These are phyloP conservation scores for Lepidotrigona ventralis DNA, from an alignment of 1,140 invertebrate species.

Conservation along the genomic window DNA sequence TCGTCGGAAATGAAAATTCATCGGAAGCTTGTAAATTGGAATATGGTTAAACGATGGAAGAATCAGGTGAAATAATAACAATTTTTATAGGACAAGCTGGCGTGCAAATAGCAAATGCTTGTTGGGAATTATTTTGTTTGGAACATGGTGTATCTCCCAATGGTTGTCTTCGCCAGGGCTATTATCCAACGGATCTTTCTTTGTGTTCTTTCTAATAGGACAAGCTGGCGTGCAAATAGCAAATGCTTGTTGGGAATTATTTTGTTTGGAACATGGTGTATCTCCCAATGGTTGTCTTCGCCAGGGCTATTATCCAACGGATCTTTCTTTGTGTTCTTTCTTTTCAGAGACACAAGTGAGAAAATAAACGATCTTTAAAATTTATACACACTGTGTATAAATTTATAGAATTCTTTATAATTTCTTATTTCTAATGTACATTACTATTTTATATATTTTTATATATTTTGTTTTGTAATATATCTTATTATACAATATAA, in stretches of 20 bases:
- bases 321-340: conserved; percentile 46
- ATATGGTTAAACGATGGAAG: conserved; percentile 18
- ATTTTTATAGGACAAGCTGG: conserved; percentile 86
- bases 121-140: conserved; percentile 85
- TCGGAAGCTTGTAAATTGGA: neutral
- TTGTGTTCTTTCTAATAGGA: conserved; percentile 76
- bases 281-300: conserved; percentile 80
- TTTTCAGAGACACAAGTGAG: conserved; percentile 42
- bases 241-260: conserved; percentile 84
- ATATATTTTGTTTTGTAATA: too few relatives aligned
- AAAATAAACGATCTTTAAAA: neutral
- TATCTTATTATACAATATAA: too few relatives aligned
- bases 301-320: conserved; percentile 33
- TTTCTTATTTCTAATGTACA: too few relatives aligned
- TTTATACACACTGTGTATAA: neutral
- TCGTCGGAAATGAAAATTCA: neutral
- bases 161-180: conserved; percentile 71
- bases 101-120: conserved; percentile 85
- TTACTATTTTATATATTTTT: too few relatives aligned
- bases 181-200: conserved; percentile 38
- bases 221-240: conserved; percentile 87
- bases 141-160: conserved; percentile 85
- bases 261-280: conserved; percentile 86
- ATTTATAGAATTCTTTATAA: neutral
- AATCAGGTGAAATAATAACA: conserved; percentile 79